Percentiles rank a stretch among this genome's conserved stretches.
phyloP scores from a whole-genome alignment of 2,888 invertebrate species.

The Chrysolina americana region DNA sequence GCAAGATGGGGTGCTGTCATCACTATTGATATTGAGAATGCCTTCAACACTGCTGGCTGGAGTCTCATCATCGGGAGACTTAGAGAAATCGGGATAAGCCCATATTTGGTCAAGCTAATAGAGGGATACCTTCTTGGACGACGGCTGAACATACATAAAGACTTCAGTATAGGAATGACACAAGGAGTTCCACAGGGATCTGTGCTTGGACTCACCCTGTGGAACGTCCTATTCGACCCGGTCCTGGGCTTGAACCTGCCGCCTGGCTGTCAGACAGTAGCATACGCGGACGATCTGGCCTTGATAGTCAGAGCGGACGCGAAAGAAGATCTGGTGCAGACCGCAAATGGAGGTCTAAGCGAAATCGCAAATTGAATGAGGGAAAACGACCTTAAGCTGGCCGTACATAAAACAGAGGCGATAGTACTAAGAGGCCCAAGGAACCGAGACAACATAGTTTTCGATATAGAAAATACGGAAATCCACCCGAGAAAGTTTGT shows the following conservation, averaged over 20 bases:
- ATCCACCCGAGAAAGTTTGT: too few species aligned
- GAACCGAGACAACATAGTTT: background rate
- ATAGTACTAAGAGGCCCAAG: background rate
- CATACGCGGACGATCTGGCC: conserved; percentile 2
- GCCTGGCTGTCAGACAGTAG: background rate
- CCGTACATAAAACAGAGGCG: background rate
- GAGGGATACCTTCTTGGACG: too few species aligned
- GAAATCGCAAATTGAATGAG: background rate
- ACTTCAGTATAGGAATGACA: background rate
- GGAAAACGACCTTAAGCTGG: background rate
- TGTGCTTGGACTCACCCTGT: background rate
- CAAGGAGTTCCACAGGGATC: background rate
- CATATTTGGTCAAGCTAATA: too few species aligned
- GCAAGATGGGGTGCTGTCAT: too few species aligned
- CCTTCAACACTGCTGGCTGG: too few species aligned
- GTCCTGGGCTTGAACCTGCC: background rate
- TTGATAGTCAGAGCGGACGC: background rate
- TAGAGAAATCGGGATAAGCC: too few species aligned
- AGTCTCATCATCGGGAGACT: too few species aligned
- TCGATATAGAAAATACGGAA: too few species aligned
- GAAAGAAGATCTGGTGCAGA: background rate
- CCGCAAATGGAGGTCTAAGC: background rate
- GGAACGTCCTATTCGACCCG: background rate
- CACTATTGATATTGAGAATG: too few species aligned
- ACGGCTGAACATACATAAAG: too few species aligned